Base-by-base conservation (phyloP, 2,113 vertebrate species). In the Amphiprion ocellaris region DNA sequence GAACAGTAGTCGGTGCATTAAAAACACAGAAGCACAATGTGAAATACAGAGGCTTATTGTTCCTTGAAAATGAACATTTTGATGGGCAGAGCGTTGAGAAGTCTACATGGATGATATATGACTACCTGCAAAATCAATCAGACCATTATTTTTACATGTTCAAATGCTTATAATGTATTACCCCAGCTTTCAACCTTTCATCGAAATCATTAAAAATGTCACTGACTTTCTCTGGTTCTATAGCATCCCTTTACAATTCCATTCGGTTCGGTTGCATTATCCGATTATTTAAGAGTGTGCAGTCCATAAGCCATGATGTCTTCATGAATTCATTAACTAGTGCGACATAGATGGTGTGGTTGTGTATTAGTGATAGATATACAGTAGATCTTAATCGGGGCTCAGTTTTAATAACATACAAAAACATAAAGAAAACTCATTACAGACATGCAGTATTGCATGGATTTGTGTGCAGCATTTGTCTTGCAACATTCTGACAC, bases 161-260 rank as follows among this genome's bases (percentile, higher is more conserved):
- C 44, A 30, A n/a, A 59, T 53, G 46, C 44, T 58, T 39, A 52
- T 53, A 24, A 59, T 26, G 44, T 41, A 41, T 69, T 41, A 59
- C 44, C 44, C 8, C 19, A 37, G 33, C 46, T 65, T 49, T 16
- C 37, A 10, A 30, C 44, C 41, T 69, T 55, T 53, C 67, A 66
- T 65, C 37, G 19, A 44, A 46, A 26, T 66, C 39, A 53, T 83
- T 69, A 69, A 58, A 75, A 58, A 78, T 78, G 39, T 9, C 30
- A 73, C 44, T 62, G 73, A 47, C 47, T 71, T 76, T 66, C 60
- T 66, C 39, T 49, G 28, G 54, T 56, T 73, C 30, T 73, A 23
- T 59, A 67, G 53, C 56, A 44, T 69, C 12, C 47, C 50, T 59
- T 69, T 19, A 28, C 46, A 79, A 52, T 19, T 30, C 28, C 46